Evolutionary conservation across 2,888 invertebrate genomes (phyloP).

Genomic region (Cremastinae sp.): DNA sequence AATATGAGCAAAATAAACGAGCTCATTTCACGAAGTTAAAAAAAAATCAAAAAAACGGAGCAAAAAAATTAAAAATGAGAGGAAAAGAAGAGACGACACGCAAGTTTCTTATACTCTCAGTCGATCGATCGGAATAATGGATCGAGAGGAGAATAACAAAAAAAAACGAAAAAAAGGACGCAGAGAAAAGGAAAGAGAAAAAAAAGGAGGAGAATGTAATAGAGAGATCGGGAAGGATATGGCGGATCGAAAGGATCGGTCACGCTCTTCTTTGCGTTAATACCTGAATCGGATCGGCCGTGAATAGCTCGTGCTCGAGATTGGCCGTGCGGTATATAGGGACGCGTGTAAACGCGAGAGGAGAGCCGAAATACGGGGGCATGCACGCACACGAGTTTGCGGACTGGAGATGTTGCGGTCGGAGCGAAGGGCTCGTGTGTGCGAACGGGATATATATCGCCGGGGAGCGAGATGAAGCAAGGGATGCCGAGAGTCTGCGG

Average conservation of each 20-base stretch:
- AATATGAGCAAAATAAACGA: no score
- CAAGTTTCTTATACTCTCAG: no score
- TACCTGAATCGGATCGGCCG: conserved; percentile 74
- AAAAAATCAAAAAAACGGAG: no score
- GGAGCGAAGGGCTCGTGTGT: neutral
- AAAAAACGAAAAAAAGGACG: conserved; percentile 23
- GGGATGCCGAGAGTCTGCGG: conserved; percentile 51
- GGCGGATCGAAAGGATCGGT: conserved; percentile 75
- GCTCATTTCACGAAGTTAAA: no score
- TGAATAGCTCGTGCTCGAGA: conserved; percentile 54
- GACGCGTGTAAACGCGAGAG: neutral
- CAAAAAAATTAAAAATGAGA: no score
- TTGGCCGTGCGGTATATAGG: no score
- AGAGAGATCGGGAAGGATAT: conserved; percentile 60
- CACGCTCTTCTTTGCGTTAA: conserved; percentile 77
- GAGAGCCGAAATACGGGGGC: conserved; percentile 8
- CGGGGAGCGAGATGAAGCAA: neutral
- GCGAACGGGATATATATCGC: no score
- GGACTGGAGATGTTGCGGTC: no score
- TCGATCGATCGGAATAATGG: conserved; percentile 15
- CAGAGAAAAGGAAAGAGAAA: conserved; percentile 22
- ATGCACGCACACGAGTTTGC: neutral
- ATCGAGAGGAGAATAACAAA: neutral
- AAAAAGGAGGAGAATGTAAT: conserved; percentile 50
- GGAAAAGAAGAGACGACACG: no score